A percentile compares a stretch with the other conserved stretches of the same genome.
These are phyloP conservation scores for Furcifer pardalis DNA, from an alignment of 2,797 vertebrate genomes.

Conservation along the genomic window DNA sequence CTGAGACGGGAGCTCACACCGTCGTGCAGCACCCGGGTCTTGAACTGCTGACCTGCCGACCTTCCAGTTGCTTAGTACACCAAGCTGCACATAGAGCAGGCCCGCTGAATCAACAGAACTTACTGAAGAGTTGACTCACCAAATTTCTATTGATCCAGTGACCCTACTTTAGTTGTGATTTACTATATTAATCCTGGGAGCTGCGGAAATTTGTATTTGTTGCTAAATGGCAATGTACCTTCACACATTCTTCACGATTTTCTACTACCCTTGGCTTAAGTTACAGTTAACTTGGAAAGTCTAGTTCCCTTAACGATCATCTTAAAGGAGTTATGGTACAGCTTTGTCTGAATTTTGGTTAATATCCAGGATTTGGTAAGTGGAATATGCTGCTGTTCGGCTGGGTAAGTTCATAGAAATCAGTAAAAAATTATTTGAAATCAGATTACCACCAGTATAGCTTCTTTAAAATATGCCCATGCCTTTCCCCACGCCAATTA, in stretches of 20 bases:
- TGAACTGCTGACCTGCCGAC: no score
- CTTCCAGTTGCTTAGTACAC: no score
- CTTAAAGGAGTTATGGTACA: background rate
- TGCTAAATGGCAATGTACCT: background rate
- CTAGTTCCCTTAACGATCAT: background rate
- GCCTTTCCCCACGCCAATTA: background rate
- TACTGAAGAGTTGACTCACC: no score
- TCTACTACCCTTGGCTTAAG: no score
- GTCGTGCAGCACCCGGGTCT: no score
- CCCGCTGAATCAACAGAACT: no score
- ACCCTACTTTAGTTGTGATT: no score
- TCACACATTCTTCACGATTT: background rate
- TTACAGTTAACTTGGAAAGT: background rate
- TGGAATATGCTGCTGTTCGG: background rate
- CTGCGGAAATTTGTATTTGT: background rate
- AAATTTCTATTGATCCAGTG: no score
- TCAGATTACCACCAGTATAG: background rate
- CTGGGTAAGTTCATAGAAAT: background rate
- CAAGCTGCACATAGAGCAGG: no score
- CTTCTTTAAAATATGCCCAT: background rate
- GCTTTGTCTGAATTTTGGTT: background rate
- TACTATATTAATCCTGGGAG: background rate
- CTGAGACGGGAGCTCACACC: no score
- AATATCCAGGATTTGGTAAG: background rate
- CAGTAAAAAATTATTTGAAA: background rate